Percentiles rank a stretch among this genome's conserved stretches.
phyloP scores from a whole-genome alignment of 2,888 invertebrate genomes.

The Pachliopta kotzebuea region DNA sequence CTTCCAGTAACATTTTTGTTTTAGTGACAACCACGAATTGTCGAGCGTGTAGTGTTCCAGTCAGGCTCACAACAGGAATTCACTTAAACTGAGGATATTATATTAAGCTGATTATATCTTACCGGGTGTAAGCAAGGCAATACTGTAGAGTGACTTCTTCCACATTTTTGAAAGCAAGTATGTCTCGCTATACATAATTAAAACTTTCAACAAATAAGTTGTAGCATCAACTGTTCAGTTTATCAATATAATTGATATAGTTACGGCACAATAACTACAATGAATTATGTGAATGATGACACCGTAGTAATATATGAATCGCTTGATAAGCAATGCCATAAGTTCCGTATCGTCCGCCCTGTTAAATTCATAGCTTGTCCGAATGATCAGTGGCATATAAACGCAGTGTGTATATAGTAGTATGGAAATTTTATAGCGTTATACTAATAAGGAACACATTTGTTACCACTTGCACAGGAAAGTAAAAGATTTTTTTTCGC shows the following conservation, averaged over 20 bases:
- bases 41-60: slow-evolving; percentile 63
- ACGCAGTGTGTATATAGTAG: slow-evolving; percentile 8
- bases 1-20: slow-evolving; percentile 32
- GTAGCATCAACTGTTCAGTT: slow-evolving; percentile 75
- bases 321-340: slow-evolving; percentile 54
- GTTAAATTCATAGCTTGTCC: slow-evolving; percentile 32
- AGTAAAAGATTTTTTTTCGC: neutral
- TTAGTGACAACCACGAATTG: neutral
- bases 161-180: slow-evolving; percentile 77
- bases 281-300: slow-evolving; percentile 63
- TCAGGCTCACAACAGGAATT: slow-evolving; percentile 68
- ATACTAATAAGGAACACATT: neutral
- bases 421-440: neutral
- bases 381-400: slow-evolving; percentile 32
- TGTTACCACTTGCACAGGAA: slow-evolving; percentile 39
- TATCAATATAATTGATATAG: slow-evolving; percentile 63
- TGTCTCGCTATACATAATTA: slow-evolving; percentile 79
- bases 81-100: slow-evolving; percentile 78
- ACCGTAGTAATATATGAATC: slow-evolving; percentile 56
- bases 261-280: slow-evolving; percentile 74
- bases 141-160: slow-evolving; percentile 80
- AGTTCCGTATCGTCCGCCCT: slow-evolving; percentile 33
- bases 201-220: slow-evolving; percentile 73
- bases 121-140: slow-evolving; percentile 80
- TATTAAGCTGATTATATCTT: slow-evolving; percentile 79